These are phyloP conservation scores for Pseudocheirus occidentalis DNA, from an alignment of 2,797 vertebrate genomes.

Conservation along the genomic window DNA sequence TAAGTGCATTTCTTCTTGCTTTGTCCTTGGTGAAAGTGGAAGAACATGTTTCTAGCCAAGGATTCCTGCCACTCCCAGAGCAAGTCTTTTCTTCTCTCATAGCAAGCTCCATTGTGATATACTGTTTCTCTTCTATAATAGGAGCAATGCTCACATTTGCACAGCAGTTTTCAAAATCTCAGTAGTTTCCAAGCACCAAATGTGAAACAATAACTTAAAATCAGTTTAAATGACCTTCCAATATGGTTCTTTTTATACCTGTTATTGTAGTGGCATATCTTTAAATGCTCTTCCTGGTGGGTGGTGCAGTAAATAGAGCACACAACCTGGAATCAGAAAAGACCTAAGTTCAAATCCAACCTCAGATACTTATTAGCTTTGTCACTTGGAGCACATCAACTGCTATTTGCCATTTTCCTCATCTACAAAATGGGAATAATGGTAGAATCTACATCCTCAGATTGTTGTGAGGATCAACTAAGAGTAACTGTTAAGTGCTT, in stretches of 20 bases:
- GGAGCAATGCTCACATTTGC: background rate
- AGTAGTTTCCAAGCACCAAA: background rate
- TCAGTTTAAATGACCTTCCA: background rate
- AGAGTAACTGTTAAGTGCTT: background rate
- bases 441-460: background rate
- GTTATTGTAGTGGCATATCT: background rate
- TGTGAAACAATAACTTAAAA: background rate
- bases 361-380: background rate
- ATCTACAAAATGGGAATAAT: background rate
- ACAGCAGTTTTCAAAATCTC: background rate
- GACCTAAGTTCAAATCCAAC: background rate
- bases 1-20: background rate
- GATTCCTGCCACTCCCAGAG: background rate
- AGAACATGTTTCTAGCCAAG: background rate
- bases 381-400: background rate
- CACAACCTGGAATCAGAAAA: background rate
- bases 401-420: background rate
- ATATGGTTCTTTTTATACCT: background rate
- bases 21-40: background rate
- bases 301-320: background rate
- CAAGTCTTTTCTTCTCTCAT: background rate
- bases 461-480: background rate
- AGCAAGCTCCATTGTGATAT: background rate
- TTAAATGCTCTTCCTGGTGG: background rate
- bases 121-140: background rate